Base-by-base conservation (phyloP, 2,888 invertebrate genomes). In the Oasisia sp. region DNA sequence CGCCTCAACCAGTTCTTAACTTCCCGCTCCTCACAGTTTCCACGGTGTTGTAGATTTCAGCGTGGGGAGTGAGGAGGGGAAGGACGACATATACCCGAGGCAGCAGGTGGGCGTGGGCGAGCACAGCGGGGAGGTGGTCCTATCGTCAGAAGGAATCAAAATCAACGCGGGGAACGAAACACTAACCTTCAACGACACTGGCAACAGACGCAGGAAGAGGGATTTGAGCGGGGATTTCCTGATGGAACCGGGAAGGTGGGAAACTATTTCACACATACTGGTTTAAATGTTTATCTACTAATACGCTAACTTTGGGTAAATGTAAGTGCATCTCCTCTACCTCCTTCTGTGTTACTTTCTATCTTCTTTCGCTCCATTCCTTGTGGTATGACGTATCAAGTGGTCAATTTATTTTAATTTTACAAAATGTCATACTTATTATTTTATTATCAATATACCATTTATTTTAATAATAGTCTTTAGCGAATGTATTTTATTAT, bases 1-100 rank as follows among this genome's bases (percentile, higher is more conserved):
- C 4, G 56, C 19, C 19, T 56, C 56, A 56, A 11, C 56, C 56
- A 14, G 3, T 74, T 27, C 27, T 74, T 74, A 45, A 74, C 27
- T 74, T 19, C 56, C 11, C 7, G 56, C 56, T 19, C 14, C 56
- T 56, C 4, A 56, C 56, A 56, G 19, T 56, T 14, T 9, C 56
- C 74, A 4, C 27, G 19, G 2, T 19, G 74, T 74, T 74, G 27
- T 7, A 74, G 74, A 74, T 19, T 74, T 74, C n/a, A 74, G 74
- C n/a, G 74, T 74, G 19, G 74, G 74, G 74, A 74, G 74, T 74
- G 74, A 74, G 74, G 74, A 27, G 1, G 74, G 74, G n/a, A 74
- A 74, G 74, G 74, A 74, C n/a, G 74, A 74, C 74, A 74, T 74
- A 27, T 74, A 74, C 74, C 74, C 74, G 74, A 19, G n/a, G 74